Evolutionary conservation across 2,113 vertebrate genomes (phyloP).

Genomic region (Bambusicola thoracicus): DNA sequence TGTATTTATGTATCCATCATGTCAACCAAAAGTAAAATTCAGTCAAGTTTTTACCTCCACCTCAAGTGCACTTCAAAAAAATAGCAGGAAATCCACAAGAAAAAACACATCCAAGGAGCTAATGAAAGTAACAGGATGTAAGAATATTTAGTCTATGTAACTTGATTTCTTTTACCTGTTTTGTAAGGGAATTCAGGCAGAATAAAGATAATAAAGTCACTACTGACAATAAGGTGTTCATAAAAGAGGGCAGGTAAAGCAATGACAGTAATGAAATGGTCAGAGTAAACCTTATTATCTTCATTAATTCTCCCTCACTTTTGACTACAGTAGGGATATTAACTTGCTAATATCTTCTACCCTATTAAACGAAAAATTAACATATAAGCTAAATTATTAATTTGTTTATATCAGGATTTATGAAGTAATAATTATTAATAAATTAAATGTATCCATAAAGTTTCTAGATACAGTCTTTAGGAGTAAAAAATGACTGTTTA

Average conservation of each 20-base stretch:
- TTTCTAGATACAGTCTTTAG: background rate
- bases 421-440: slow-evolving; percentile 8
- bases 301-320: slow-evolving; percentile 69
- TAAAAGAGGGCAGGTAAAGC: slow-evolving; percentile 49
- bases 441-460: background rate
- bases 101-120: background rate
- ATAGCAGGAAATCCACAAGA: background rate
- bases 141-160: slow-evolving; percentile 12
- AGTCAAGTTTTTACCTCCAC: background rate
- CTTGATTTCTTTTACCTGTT: slow-evolving; percentile 36
- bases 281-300: slow-evolving; percentile 63
- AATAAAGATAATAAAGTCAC: background rate
- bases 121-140: background rate
- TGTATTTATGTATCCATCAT: background rate
- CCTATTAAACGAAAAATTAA: slow-evolving; percentile 38
- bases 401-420: slow-evolving; percentile 37
- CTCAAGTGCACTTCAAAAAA: background rate
- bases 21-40: background rate
- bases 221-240: slow-evolving; percentile 23
- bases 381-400: slow-evolving; percentile 42
- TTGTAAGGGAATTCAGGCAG: slow-evolving; percentile 1
- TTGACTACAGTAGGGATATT: slow-evolving; percentile 49
- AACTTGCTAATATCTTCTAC: slow-evolving; percentile 54
- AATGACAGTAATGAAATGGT: slow-evolving; percentile 49
- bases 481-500: background rate